Evolutionary conservation across 2,113 vertebrate genomes (phyloP).

Genomic region (Gymnorhina tibicen): DNA sequence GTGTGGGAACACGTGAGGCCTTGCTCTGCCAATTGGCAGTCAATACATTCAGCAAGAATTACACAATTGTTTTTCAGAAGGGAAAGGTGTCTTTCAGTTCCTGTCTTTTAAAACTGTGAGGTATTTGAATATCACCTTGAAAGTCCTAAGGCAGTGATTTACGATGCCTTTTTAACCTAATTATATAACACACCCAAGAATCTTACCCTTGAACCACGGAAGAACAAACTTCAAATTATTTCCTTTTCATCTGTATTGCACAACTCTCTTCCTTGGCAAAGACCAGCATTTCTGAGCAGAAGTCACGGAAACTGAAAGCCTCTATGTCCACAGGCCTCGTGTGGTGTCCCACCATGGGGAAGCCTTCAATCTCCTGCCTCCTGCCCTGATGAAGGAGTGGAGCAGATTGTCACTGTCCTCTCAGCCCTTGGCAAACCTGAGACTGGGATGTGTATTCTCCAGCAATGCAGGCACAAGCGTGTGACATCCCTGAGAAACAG

Average conservation of each 20-base stretch:
- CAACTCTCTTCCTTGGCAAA: neutral
- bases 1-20: fast-evolving
- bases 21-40: neutral
- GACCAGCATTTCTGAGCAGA: neutral
- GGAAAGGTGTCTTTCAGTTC: neutral
- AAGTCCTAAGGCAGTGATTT: neutral
- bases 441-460: fast-evolving
- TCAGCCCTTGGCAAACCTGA: neutral
- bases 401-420: neutral
- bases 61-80: neutral
- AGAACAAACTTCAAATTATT: neutral
- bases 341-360: neutral
- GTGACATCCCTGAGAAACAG: neutral
- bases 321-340: neutral
- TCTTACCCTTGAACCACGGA: neutral
- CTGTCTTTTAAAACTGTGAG: neutral
- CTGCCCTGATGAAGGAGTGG: fast-evolving
- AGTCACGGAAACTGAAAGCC: neutral
- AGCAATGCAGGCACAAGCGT: neutral
- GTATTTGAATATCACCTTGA: neutral
- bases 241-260: neutral
- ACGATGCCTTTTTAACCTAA: neutral
- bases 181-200: neutral
- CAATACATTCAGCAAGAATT: neutral
- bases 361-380: neutral